Conservation (phyloP, 2,888 invertebrate genomes). For the Drosophila siamana region DNA sequence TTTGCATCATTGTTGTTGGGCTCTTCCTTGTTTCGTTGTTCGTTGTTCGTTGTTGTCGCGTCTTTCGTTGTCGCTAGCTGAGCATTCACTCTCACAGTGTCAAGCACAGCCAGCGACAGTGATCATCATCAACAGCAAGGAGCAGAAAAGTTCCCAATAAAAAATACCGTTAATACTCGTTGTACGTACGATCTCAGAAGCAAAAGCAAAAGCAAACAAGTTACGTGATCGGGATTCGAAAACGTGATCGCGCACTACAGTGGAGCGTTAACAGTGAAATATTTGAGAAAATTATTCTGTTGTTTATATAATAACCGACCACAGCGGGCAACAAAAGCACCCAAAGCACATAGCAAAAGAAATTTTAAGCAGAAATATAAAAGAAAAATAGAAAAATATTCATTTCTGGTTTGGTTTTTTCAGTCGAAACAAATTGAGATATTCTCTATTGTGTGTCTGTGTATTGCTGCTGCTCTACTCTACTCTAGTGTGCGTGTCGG, state of each 20-base stretch:
- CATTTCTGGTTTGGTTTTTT: constrained; percentile 65
- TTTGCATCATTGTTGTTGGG: constrained; percentile 19
- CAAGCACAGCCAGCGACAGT: constrained; percentile 63
- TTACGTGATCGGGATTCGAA: constrained; percentile 22
- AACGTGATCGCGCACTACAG: constrained; percentile 38
- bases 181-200: not conserved
- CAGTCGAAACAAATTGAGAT: constrained; percentile 67
- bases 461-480: constrained; percentile 2
- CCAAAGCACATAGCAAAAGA: constrained; percentile 22
- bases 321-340: constrained; percentile 30
- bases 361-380: constrained; percentile 18
- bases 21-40: constrained; percentile 42
- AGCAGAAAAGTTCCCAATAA: constrained; percentile 28
- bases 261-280: constrained; percentile 48
- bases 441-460: constrained; percentile 54
- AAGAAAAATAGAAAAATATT: constrained; percentile 57
- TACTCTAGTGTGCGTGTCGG: constrained; percentile 66
- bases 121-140: constrained; percentile 51
- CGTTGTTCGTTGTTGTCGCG: constrained; percentile 65
- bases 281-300: constrained; percentile 39
- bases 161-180: not conserved
- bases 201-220: constrained; percentile 1
- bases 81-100: constrained; percentile 64
- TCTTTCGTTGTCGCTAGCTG: constrained; percentile 66
- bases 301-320: constrained; percentile 72